Percentiles rank a stretch among this genome's conserved stretches.
phyloP scores from a whole-genome alignment of 2,797 vertebrate species.

The Antennarius maculatus region DNA sequence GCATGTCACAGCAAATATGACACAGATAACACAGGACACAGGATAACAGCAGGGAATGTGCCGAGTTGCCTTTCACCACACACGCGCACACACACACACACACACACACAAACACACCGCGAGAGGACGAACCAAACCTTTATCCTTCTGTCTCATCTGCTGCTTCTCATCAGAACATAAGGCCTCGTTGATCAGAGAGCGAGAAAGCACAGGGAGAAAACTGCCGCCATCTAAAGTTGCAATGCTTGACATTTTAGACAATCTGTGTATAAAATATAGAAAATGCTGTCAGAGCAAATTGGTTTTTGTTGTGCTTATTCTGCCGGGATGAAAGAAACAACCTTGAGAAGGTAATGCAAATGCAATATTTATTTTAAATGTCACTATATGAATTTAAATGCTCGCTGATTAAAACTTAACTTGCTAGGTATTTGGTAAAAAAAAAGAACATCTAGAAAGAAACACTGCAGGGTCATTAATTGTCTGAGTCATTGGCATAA shows the following conservation, averaged over 20 bases:
- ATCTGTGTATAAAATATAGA: not conserved
- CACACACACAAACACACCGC: not conserved
- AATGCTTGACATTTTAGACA: constrained; percentile 4
- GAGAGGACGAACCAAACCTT: constrained; percentile 42
- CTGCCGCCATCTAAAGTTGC: not conserved
- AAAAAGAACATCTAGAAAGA: constrained; percentile 1
- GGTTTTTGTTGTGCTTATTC: not conserved
- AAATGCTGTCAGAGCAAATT: not conserved
- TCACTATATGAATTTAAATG: not conserved
- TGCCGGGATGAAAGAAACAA: constrained; percentile 12
- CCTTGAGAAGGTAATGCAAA: not conserved
- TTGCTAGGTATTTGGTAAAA: not conserved
- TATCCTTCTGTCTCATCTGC: constrained; percentile 31
- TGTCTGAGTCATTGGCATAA: not conserved
- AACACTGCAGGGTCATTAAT: constrained; percentile 4
- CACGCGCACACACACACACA: no score
- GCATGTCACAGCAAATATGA: constrained; percentile 73
- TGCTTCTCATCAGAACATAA: constrained; percentile 32
- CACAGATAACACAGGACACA: constrained; percentile 46
- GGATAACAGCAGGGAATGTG: constrained; percentile 50
- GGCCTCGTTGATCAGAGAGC: constrained; percentile 4
- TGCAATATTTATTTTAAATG: constrained; percentile 1
- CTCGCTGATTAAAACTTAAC: not conserved
- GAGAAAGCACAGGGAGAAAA: not conserved
- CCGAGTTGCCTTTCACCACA: constrained; percentile 32